Evolutionary conservation across 2,888 invertebrate genomes (phyloP).

Genomic region (Pelosia muscerda): DNA sequence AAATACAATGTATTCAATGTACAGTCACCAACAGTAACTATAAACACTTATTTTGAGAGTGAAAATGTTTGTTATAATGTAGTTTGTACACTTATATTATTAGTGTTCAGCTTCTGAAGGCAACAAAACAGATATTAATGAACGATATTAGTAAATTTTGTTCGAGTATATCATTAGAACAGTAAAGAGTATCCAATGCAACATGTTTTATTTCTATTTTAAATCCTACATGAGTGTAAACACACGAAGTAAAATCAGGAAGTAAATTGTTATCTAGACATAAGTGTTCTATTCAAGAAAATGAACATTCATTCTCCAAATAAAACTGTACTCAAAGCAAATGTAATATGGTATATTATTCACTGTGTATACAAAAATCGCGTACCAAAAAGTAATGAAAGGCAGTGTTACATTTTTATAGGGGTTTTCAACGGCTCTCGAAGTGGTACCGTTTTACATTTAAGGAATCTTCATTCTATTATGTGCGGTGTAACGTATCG

Average conservation of each 20-base stretch:
- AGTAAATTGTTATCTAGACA: slow-evolving; percentile 58
- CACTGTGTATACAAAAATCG: slow-evolving; percentile 50
- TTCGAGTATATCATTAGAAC: too few species aligned
- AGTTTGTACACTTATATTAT: too few species aligned
- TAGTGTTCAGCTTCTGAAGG: too few species aligned
- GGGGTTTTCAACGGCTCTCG: slow-evolving; percentile 82
- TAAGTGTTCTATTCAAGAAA: slow-evolving; percentile 70
- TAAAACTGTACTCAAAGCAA: slow-evolving; percentile 50
- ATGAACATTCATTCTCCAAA: slow-evolving; percentile 56
- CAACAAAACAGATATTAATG: too few species aligned
- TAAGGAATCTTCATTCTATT: slow-evolving; percentile 83
- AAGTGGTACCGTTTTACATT: slow-evolving; percentile 81
- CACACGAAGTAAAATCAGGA: slow-evolving; percentile 68
- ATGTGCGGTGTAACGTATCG: slow-evolving; percentile 79
- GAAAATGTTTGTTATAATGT: too few species aligned
- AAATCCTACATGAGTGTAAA: slow-evolving; percentile 53
- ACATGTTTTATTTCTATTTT: background rate
- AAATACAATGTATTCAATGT: too few species aligned
- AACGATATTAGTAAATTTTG: too few species aligned
- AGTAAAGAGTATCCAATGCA: too few species aligned
- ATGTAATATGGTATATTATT: slow-evolving; percentile 56
- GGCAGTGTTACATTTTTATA: slow-evolving; percentile 85
- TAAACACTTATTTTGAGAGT: too few species aligned
- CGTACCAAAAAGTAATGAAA: slow-evolving; percentile 81
- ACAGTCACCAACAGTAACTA: too few species aligned